Conservation (phyloP, 1,140 invertebrate species). For the Danaus melanippus region DNA sequence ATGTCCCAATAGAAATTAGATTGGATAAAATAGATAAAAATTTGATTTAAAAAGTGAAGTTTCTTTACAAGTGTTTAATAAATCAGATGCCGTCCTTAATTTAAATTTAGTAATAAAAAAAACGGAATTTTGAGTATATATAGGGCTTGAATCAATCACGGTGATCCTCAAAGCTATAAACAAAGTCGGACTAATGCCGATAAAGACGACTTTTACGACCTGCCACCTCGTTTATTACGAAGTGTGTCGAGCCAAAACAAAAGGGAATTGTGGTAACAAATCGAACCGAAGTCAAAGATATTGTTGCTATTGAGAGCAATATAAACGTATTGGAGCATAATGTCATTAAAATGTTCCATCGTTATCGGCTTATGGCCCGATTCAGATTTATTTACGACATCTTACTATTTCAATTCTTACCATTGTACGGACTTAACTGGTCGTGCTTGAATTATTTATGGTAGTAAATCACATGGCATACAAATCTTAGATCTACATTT, state of each 20-base stretch:
- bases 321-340: slow-evolving; percentile 34
- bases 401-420: slow-evolving; percentile 28
- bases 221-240: slow-evolving; percentile 61
- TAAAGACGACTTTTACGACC: slow-evolving; percentile 58
- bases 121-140: slow-evolving; percentile 14
- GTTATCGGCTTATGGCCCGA: slow-evolving; percentile 33
- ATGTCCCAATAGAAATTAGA: slow-evolving; percentile 8
- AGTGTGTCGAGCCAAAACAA: slow-evolving; percentile 41
- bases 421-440: slow-evolving; percentile 27
- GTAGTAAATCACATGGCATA: slow-evolving; percentile 3
- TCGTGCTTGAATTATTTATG: slow-evolving; percentile 28
- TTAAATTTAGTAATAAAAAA: slow-evolving; percentile 48
- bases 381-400: slow-evolving; percentile 46
- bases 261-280: slow-evolving; percentile 51
- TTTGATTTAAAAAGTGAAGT: slow-evolving; percentile 32
- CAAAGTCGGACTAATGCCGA: slow-evolving; percentile 51
- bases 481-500: slow-evolving; percentile 21
- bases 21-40: slow-evolving; percentile 26
- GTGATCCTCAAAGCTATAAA: slow-evolving; percentile 57
- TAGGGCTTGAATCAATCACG: slow-evolving; percentile 55
- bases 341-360: slow-evolving; percentile 46
- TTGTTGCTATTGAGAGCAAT: slow-evolving; percentile 39
- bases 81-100: slow-evolving; percentile 33
- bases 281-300: slow-evolving; percentile 45
- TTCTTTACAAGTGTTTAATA: slow-evolving; percentile 34